phyloP scores from a whole-genome alignment of 2,113 vertebrate species.

The Dicrurus megarhynchus region DNA sequence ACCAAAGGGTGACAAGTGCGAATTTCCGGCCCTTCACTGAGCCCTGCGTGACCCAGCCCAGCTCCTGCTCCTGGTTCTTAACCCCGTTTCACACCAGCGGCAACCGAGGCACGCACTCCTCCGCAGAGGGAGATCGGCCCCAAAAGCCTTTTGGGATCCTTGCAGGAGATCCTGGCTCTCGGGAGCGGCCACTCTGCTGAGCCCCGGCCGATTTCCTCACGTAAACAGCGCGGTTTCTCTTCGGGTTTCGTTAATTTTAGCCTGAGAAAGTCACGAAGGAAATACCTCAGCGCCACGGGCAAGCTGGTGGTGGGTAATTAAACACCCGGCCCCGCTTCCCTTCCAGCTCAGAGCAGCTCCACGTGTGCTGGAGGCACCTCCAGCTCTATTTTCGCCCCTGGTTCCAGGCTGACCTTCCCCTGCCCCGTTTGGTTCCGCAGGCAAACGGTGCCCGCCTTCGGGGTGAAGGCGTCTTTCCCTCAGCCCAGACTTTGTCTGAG shows the following conservation, averaged over 20 bases:
- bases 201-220: not conserved
- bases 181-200: not conserved
- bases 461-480: not conserved
- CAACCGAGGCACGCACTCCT: not conserved
- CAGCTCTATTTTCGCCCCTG: not conserved
- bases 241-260: constrained; percentile 35
- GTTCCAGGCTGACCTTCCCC: not conserved
- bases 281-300: constrained; percentile 16
- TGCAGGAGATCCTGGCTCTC: too few relatives aligned
- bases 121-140: not conserved
- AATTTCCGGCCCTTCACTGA: too few relatives aligned
- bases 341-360: not conserved
- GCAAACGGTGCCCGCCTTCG: not conserved
- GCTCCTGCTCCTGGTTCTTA: not conserved
- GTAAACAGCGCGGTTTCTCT: not conserved
- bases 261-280: constrained; percentile 42
- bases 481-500: rapidly evolving
- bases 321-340: not conserved
- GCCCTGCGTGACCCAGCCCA: too few relatives aligned
- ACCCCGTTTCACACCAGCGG: constrained; percentile 44
- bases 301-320: not conserved
- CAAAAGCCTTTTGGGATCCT: not conserved
- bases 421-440: not conserved
- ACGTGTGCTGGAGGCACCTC: not conserved
- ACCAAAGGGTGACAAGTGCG: too few relatives aligned